These are phyloP conservation scores for Ectemnius continuus DNA, from an alignment of 2,888 invertebrate species.

Conservation along the genomic window DNA sequence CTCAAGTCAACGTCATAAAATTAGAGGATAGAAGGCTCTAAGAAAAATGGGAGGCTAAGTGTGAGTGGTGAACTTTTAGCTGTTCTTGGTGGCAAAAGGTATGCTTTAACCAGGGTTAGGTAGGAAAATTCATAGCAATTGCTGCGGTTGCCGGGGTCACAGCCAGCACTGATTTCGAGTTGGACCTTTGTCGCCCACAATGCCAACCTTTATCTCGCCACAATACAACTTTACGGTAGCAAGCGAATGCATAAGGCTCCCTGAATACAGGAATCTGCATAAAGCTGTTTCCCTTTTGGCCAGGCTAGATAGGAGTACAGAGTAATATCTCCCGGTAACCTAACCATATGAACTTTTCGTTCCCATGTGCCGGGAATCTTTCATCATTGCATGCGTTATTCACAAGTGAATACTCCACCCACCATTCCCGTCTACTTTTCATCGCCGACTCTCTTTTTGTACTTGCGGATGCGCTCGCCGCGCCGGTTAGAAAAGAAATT, in stretches of 20 bases:
- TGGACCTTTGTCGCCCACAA: neutral
- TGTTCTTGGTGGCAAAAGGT: neutral
- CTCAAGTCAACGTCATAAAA: neutral
- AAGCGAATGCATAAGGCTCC: constrained; percentile 28
- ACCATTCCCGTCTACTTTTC: neutral
- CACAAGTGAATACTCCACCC: neutral
- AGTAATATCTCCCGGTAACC: constrained; percentile 37
- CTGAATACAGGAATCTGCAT: constrained; percentile 1
- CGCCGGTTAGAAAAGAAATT: too few species aligned
- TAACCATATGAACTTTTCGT: constrained; percentile 47
- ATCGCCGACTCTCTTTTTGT: neutral
- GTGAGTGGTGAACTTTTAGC: neutral
- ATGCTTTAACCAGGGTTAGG: neutral
- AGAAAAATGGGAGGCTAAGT: too few species aligned
- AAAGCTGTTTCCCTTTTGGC: constrained; percentile 34
- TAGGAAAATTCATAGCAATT: constrained; percentile 11
- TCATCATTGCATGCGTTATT: neutral
- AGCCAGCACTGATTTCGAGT: neutral
- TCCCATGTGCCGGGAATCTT: constrained; percentile 13
- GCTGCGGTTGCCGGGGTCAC: neutral
- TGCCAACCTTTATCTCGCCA: constrained; percentile 32
- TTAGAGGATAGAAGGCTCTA: neutral
- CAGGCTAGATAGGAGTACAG: constrained; percentile 16
- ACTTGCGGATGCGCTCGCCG: too few species aligned
- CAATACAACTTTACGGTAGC: constrained; percentile 45